These are phyloP conservation scores for Drosophila nigricruria DNA, from an alignment of 2,888 invertebrate genomes.

Conservation along the genomic window DNA sequence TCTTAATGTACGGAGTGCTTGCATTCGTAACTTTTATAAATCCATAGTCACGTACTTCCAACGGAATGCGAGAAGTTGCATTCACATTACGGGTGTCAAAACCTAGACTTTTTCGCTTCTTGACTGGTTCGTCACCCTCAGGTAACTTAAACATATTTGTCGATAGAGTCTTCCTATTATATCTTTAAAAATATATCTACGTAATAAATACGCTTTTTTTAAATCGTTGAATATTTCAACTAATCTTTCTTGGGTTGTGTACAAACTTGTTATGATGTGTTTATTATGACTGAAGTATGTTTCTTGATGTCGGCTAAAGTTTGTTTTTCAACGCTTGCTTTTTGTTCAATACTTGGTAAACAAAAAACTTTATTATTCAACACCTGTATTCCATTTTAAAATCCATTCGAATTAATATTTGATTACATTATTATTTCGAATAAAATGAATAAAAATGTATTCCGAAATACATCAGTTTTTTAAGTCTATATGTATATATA, in stretches of 20 bases:
- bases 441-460: background rate
- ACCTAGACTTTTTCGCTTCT: background rate
- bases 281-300: background rate
- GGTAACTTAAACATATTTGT: background rate
- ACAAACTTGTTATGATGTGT: background rate
- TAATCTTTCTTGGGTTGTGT: background rate
- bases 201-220: background rate
- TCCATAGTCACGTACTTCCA: slow-evolving; percentile 45
- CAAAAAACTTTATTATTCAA: background rate
- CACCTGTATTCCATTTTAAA: background rate
- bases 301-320: background rate
- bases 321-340: slow-evolving; percentile 1
- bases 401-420: background rate
- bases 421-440: background rate
- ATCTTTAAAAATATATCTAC: background rate
- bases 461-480: no score
- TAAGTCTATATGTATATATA: no score
- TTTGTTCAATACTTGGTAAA: background rate
- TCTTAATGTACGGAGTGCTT: slow-evolving; percentile 44
- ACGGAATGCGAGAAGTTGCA: slow-evolving; percentile 9
- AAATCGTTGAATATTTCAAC: background rate
- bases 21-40: slow-evolving; percentile 34
- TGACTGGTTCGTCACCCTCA: accelerated
- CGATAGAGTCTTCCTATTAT: no score
- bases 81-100: slow-evolving; percentile 29